These are phyloP conservation scores for Antennarius maculatus DNA, from an alignment of 2,797 vertebrate species.

Conservation along the genomic window DNA sequence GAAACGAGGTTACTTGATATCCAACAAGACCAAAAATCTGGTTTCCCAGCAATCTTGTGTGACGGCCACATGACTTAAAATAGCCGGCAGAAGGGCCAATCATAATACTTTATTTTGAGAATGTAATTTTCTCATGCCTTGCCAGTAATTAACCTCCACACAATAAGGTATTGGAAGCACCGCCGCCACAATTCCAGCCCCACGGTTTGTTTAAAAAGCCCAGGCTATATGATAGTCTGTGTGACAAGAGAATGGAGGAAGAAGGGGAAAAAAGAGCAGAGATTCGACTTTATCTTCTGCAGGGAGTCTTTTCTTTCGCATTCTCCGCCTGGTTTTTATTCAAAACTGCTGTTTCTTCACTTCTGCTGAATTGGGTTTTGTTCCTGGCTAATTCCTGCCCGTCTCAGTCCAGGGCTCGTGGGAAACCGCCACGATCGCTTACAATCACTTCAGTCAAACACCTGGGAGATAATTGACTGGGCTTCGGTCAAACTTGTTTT, in stretches of 20 bases:
- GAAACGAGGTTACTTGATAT: constrained; percentile 86
- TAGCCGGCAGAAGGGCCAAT: constrained; percentile 80
- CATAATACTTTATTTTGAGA: constrained; percentile 86
- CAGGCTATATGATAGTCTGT: constrained; percentile 75
- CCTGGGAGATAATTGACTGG: constrained; percentile 86
- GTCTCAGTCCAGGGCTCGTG: constrained; percentile 78
- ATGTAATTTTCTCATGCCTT: constrained; percentile 86
- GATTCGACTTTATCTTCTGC: constrained; percentile 82
- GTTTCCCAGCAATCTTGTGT: constrained; percentile 82
- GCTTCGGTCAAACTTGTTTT: constrained; percentile 82
- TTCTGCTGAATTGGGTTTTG: constrained; percentile 86
- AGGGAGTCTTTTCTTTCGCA: constrained; percentile 74
- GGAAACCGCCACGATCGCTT: constrained; percentile 80
- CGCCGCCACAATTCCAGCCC: constrained; percentile 80
- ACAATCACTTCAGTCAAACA: constrained; percentile 86
- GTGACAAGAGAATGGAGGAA: constrained; percentile 65
- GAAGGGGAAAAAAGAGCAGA: constrained; percentile 57
- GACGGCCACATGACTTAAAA: constrained; percentile 80
- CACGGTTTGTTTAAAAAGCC: constrained; percentile 80
- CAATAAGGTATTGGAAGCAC: constrained; percentile 83
- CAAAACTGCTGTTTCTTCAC: constrained; percentile 85
- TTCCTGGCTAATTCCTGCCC: constrained; percentile 81
- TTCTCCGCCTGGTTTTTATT: constrained; percentile 81
- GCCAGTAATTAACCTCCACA: constrained; percentile 88
- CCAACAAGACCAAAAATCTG: constrained; percentile 81